phyloP scores from a whole-genome alignment of 2,797 vertebrate species.

The Denticeps clupeoides region DNA sequence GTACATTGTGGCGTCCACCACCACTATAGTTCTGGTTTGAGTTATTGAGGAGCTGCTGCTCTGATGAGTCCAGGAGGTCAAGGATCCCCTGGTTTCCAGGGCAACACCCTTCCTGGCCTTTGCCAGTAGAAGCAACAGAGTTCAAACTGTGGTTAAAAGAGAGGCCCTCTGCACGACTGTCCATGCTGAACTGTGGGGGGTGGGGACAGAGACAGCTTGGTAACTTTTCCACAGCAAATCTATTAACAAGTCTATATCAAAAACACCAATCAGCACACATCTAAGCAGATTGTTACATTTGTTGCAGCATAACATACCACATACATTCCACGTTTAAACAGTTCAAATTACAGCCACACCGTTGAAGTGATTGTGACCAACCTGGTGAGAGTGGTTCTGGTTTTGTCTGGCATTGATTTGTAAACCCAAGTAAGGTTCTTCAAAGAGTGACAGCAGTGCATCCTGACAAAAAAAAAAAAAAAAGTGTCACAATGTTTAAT shows the following conservation, averaged over 20 bases:
- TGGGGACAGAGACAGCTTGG: too few species aligned
- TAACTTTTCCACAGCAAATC: too few species aligned
- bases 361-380: conserved; percentile 1
- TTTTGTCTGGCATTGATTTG: conserved; percentile 51
- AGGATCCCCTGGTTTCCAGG: conserved; percentile 34
- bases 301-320: too few species aligned
- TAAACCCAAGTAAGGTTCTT: conserved; percentile 56
- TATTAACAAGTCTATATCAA: too few species aligned
- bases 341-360: background rate
- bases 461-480: too few species aligned
- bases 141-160: conserved; percentile 50
- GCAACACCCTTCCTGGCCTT: conserved; percentile 38
- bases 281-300: too few species aligned
- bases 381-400: conserved; percentile 48
- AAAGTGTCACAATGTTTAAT: too few species aligned
- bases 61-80: conserved; percentile 50
- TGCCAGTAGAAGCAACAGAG: conserved; percentile 31
- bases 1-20: conserved; percentile 59
- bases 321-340: background rate
- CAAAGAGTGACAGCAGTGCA: conserved; percentile 56
- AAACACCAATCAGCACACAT: too few species aligned
- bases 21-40: conserved; percentile 48
- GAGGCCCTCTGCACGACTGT: conserved; percentile 45
- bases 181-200: conserved; percentile 57
- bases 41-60: conserved; percentile 60